phyloP scores from a whole-genome alignment of 2,888 invertebrate species.

The Eupithecia dodoneata region DNA sequence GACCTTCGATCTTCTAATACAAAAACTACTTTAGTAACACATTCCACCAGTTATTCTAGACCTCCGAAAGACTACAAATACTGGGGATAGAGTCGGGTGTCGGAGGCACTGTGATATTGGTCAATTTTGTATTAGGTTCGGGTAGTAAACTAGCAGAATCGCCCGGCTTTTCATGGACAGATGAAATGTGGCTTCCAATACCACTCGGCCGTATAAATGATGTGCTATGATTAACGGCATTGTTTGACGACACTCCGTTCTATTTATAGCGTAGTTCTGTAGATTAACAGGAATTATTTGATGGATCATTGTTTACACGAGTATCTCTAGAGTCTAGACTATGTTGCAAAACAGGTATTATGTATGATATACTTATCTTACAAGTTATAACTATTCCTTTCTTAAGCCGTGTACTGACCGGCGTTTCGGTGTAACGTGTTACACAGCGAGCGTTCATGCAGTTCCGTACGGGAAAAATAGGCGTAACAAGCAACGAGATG shows the following conservation, averaged over 20 bases:
- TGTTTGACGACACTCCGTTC: not conserved
- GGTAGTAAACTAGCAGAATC: constrained; percentile 21
- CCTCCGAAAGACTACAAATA: constrained; percentile 7
- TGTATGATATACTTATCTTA: not conserved
- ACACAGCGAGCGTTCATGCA: no score
- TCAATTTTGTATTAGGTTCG: constrained; percentile 24
- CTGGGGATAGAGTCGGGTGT: not conserved
- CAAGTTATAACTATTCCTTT: no score
- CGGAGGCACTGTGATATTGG: constrained; percentile 17
- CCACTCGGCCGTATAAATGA: not conserved
- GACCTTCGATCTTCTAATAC: constrained; percentile 33
- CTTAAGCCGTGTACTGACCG: no score
- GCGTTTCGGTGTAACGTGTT: no score
- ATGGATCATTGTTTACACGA: not conserved
- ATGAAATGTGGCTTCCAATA: constrained; percentile 7
- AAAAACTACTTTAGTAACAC: constrained; percentile 33
- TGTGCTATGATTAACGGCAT: not conserved
- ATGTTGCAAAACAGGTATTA: no score
- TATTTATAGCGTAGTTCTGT: not conserved
- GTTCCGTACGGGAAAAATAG: no score
- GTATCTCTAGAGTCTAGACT: not conserved
- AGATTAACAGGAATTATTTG: not conserved
- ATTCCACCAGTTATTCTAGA: constrained; percentile 26
- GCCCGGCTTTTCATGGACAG: constrained; percentile 21
- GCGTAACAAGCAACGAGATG: no score